A percentile compares a stretch with the other conserved stretches of the same genome.
phyloP scores from a whole-genome alignment of 2,113 vertebrate genomes.

The Arizona elegans region DNA sequence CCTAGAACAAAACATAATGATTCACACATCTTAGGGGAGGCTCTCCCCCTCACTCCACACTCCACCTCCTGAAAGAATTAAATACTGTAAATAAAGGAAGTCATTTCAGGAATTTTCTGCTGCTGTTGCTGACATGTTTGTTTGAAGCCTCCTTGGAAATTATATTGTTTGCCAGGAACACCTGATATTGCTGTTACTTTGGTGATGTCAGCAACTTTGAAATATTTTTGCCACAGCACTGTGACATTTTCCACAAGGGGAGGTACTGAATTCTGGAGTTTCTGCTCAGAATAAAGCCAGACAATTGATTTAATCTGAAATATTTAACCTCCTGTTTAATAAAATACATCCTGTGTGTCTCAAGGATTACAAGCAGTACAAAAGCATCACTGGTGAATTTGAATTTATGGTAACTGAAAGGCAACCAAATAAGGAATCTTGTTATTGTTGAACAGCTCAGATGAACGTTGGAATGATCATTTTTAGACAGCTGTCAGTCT shows the following conservation, averaged over 20 bases:
- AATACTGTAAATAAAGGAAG: slow-evolving; percentile 41
- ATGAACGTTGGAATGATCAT: not conserved
- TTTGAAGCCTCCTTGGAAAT: slow-evolving; percentile 52
- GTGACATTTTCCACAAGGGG: not conserved
- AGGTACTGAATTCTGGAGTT: not conserved
- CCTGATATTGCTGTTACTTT: not conserved
- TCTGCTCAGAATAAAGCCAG: not conserved
- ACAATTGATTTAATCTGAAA: not conserved
- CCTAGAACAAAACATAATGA: slow-evolving; percentile 34
- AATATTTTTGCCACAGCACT: not conserved
- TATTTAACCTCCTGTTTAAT: not conserved
- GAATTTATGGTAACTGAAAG: not conserved
- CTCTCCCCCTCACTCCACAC: not conserved
- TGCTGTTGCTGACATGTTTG: slow-evolving; percentile 34
- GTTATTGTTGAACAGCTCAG: not conserved
- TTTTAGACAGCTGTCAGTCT: not conserved
- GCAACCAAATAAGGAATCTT: not conserved
- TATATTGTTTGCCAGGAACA: slow-evolving; percentile 41
- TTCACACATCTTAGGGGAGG: slow-evolving; percentile 39
- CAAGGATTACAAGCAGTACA: not conserved
- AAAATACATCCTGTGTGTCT: not conserved
- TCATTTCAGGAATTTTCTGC: not conserved
- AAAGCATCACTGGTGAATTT: not conserved
- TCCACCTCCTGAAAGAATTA: slow-evolving; percentile 24
- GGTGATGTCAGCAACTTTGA: not conserved